phyloP scores from a whole-genome alignment of 2,113 vertebrate genomes.

The Manacus vitellinus region DNA sequence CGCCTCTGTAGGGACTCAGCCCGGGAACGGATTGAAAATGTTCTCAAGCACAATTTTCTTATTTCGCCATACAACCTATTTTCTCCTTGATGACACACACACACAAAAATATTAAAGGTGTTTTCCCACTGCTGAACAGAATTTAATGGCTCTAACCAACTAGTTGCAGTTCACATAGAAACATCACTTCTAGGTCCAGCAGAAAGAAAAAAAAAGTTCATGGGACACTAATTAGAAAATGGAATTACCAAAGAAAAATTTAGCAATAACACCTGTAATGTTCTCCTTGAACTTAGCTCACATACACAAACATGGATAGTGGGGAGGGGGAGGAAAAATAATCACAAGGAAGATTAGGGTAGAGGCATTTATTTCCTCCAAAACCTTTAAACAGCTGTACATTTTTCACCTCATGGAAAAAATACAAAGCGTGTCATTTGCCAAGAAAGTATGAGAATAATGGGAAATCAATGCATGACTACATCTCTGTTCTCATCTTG shows the following conservation, averaged over 20 bases:
- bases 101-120: background rate
- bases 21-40: fast-evolving
- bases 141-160: background rate
- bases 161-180: background rate
- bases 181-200: background rate
- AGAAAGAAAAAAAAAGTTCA: too few relatives aligned
- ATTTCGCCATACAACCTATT: too few relatives aligned
- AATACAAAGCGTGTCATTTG: background rate
- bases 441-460: constrained; percentile 31
- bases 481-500: constrained; percentile 22
- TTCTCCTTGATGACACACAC: background rate
- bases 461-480: constrained; percentile 37
- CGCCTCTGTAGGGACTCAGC: background rate
- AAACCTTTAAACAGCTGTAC: constrained; percentile 18
- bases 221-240: background rate
- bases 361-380: background rate
- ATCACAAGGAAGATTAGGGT: background rate
- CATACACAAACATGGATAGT: background rate
- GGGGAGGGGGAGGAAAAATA: background rate
- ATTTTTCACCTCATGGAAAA: constrained; percentile 2
- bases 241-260: background rate
- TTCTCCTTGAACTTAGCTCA: background rate
- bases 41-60: background rate
- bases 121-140: background rate
- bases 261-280: background rate